These are phyloP conservation scores for Cranoglanis bouderius DNA, from an alignment of 2,113 vertebrate species.

Conservation along the genomic window DNA sequence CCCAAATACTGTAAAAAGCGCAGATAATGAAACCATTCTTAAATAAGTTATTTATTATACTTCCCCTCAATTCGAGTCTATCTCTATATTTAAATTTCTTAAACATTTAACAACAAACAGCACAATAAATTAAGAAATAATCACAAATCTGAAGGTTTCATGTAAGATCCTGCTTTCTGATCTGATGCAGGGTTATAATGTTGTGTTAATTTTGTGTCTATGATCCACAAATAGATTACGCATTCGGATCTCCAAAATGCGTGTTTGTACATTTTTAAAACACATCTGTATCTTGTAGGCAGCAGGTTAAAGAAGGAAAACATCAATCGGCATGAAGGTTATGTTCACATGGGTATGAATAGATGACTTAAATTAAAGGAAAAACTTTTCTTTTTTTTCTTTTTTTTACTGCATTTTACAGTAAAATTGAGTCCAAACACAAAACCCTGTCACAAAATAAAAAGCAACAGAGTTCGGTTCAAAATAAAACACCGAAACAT, in stretches of 20 bases:
- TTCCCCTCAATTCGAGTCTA: slow-evolving; percentile 23
- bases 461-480: slow-evolving; percentile 13
- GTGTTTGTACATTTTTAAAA: not conserved
- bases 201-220: not conserved
- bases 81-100: slow-evolving; percentile 26
- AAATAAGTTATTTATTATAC: slow-evolving; percentile 39
- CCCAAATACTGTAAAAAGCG: not conserved
- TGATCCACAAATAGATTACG: not conserved
- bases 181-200: not conserved
- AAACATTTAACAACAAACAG: slow-evolving; percentile 36
- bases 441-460: not conserved
- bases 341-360: not conserved
- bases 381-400: too few relatives aligned
- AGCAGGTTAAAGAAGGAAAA: not conserved
- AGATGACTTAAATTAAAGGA: not conserved
- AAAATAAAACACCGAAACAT: slow-evolving; percentile 22
- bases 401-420: not conserved
- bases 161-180: not conserved
- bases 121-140: slow-evolving; percentile 44
- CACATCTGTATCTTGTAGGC: not conserved
- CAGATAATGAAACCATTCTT: slow-evolving; percentile 7
- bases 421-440: not conserved
- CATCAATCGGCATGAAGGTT: not conserved
- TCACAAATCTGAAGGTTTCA: slow-evolving; percentile 1
- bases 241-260: not conserved